These are phyloP conservation scores for Cyanoliseus patagonus DNA, from an alignment of 2,113 vertebrate species.

Conservation along the genomic window DNA sequence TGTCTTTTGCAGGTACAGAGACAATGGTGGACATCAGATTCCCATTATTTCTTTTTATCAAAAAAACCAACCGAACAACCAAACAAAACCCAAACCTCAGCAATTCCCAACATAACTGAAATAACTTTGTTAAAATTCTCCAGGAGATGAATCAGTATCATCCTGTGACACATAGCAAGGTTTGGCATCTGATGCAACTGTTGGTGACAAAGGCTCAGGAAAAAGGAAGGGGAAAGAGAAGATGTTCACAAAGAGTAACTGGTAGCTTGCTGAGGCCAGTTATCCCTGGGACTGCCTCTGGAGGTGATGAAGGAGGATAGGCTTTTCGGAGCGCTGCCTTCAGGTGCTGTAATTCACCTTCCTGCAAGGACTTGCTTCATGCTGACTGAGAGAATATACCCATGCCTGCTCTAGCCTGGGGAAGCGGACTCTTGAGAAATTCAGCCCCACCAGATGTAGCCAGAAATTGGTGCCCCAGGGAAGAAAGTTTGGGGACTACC, in stretches of 20 bases:
- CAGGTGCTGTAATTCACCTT: neutral
- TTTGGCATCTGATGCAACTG: neutral
- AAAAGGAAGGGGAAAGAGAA: neutral
- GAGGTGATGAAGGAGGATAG: fast-evolving
- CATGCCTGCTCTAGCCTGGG: neutral
- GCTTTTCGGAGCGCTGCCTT: neutral
- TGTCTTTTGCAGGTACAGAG: neutral
- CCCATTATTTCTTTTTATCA: neutral
- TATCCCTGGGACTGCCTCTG: neutral
- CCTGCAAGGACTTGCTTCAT: neutral
- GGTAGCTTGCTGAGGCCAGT: neutral
- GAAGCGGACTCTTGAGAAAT: neutral
- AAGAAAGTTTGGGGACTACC: neutral
- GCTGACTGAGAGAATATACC: neutral
- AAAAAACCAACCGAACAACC: neutral
- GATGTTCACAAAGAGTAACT: neutral
- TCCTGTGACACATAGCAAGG: neutral
- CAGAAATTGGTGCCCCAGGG: neutral
- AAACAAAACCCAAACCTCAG: neutral
- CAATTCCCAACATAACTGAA: neutral
- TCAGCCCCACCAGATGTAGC: neutral
- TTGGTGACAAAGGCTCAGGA: neutral
- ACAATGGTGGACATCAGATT: neutral
- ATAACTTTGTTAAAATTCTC: neutral
- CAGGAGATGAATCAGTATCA: neutral